phyloP scores from a whole-genome alignment of 1,140 invertebrate genomes.

The Ceratosolen fusciceps region DNA sequence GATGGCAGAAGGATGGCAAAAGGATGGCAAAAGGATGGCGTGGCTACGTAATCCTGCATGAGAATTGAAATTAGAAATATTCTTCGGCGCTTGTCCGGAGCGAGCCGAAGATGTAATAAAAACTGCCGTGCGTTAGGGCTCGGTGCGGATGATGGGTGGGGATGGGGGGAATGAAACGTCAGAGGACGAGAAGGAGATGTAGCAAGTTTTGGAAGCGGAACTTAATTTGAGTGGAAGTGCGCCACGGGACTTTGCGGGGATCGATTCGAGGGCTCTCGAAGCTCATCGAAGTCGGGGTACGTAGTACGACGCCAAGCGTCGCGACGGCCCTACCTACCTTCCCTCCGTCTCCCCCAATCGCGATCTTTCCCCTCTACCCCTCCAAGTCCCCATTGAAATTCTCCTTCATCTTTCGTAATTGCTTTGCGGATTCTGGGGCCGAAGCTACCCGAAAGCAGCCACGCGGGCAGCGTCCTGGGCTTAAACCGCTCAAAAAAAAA shows the following conservation, averaged over 20 bases:
- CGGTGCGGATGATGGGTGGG: too few species aligned
- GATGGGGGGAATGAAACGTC: background rate
- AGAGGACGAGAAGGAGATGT: background rate
- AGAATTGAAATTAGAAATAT: too few species aligned
- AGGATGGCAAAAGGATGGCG: too few species aligned
- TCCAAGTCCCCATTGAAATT: slow-evolving; percentile 64
- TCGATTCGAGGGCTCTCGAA: slow-evolving; percentile 69
- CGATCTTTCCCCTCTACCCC: too few species aligned
- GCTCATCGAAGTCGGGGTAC: background rate
- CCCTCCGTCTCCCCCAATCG: slow-evolving; percentile 67
- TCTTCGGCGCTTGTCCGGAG: too few species aligned
- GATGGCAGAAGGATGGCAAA: too few species aligned
- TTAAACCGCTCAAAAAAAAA: too few species aligned
- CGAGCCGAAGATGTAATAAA: too few species aligned
- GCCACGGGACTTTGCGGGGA: slow-evolving; percentile 61
- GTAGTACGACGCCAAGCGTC: slow-evolving; percentile 47
- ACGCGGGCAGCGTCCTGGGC: too few species aligned
- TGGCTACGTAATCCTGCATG: too few species aligned
- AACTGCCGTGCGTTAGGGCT: too few species aligned
- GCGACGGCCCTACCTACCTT: slow-evolving; percentile 61
- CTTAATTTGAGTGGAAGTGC: slow-evolving; percentile 69
- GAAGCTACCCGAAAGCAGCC: too few species aligned
- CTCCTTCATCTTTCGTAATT: slow-evolving; percentile 58
- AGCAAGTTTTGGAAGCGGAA: slow-evolving; percentile 55
- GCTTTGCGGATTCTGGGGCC: slow-evolving; percentile 43